Evolutionary conservation across 2,797 vertebrate species (phyloP).

Genomic region (Myripristis jacobus): DNA sequence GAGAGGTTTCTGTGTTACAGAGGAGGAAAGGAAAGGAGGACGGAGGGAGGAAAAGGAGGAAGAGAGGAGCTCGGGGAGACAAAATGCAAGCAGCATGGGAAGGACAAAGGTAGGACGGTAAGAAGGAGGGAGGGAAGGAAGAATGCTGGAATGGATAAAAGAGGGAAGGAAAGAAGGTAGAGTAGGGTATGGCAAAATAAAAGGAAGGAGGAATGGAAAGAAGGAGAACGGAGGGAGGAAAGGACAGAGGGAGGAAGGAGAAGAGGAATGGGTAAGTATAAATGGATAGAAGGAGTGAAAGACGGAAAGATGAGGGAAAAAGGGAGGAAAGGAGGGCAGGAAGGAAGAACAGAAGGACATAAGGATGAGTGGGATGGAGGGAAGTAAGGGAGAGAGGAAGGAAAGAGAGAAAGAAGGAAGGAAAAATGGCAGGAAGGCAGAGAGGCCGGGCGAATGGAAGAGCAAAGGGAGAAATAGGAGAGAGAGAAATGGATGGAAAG

Average conservation of each 20-base stretch:
- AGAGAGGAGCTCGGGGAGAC: neutral
- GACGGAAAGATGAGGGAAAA: neutral
- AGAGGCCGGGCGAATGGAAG: neutral
- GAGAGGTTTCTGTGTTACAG: neutral
- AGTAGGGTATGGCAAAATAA: neutral
- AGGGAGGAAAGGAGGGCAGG: neutral
- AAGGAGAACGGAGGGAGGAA: no score
- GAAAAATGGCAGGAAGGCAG: neutral
- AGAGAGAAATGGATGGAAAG: neutral
- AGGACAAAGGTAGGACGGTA: neutral
- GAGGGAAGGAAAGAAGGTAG: neutral
- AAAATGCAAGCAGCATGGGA: neutral
- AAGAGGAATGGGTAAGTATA: neutral
- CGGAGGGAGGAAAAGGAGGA: no score
- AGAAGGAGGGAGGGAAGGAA: neutral
- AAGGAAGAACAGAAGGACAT: neutral
- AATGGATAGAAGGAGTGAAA: neutral
- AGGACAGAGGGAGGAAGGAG: neutral
- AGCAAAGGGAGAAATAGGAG: neutral
- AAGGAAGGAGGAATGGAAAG: neutral
- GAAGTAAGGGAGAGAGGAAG: neutral
- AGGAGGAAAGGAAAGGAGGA: slow-evolving; percentile 3
- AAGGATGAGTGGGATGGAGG: neutral
- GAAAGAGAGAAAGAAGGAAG: neutral
- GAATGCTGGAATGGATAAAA: neutral